Evolutionary conservation across 2,888 invertebrate species (phyloP).

Genomic region (Agonopterix alstromeriana): DNA sequence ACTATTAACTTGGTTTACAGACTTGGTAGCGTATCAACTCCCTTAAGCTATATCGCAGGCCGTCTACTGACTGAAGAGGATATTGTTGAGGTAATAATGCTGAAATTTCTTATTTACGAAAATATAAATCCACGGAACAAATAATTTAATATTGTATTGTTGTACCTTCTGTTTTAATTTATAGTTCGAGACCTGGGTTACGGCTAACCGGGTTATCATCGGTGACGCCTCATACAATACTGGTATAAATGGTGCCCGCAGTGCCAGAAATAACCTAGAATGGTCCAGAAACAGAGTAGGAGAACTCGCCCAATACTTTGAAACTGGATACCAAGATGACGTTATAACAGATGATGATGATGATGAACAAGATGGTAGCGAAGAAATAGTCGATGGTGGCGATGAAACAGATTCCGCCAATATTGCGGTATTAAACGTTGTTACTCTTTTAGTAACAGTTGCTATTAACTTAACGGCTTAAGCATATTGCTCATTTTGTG

Average conservation of each 20-base stretch:
- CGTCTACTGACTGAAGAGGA: constrained; percentile 48
- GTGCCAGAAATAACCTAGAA: constrained; percentile 33
- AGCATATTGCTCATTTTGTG: not conserved
- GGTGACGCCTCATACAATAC: constrained; percentile 34
- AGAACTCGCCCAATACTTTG: constrained; percentile 46
- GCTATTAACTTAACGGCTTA: constrained; percentile 24
- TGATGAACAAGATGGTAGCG: constrained; percentile 10
- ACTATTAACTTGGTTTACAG: constrained; percentile 20
- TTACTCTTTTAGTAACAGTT: constrained; percentile 38
- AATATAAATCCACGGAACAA: too few relatives aligned
- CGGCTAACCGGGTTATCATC: constrained; percentile 25
- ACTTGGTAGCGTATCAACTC: constrained; percentile 35
- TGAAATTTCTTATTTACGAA: not conserved
- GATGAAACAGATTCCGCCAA: constrained; percentile 32
- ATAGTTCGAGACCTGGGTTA: constrained; percentile 49
- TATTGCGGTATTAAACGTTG: constrained; percentile 36
- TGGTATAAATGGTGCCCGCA: constrained; percentile 27
- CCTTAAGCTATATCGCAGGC: constrained; percentile 39
- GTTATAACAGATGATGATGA: constrained; percentile 18
- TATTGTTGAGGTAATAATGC: constrained; percentile 39
- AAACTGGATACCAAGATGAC: constrained; percentile 45
- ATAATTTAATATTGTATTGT: too few relatives aligned
- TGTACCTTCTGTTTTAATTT: constrained; percentile 5
- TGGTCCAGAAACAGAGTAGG: constrained; percentile 38
- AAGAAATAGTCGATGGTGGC: constrained; percentile 5